Base-by-base conservation (phyloP, 2,888 invertebrate species). In the Germaria angustata region DNA sequence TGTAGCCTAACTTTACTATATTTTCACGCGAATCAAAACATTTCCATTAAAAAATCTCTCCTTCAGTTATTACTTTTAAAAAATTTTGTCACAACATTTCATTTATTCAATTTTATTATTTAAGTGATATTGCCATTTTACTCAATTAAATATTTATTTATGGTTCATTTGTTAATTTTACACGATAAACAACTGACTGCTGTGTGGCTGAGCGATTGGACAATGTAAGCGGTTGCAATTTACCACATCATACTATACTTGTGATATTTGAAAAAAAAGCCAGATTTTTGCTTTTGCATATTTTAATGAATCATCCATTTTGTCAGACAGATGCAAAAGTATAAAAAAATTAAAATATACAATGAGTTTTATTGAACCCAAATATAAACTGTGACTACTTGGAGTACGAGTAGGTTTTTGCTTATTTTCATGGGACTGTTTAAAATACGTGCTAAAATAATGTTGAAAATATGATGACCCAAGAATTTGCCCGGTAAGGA, bases 121-220 rank as follows among this genome's bases (percentile, higher is more conserved):
- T 9, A 41, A 59, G 24, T 24, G 39, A 59, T 39, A 44, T 28
- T 44, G 44, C 17, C 17, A 44, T 34, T 36, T 65, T 28, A 46
- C 13, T 49, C 9, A 65, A 65, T 49, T 32, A 49, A 34, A 34
- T 49, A 65, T 34, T 66, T 51, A 51, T 66, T 51, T 39, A 11
- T 49, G 9, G 34, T 66, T 66, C 15, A 66, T 34, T 55, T 32
- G 20, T 20, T 51, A 8, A 51, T 53, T 39, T 68, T 39, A 39
- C 20, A 39, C 39, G n/a, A 22, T 20, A 24, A 68, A 53, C 51
- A 68, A 53, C 51, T 39, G 39, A 7, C 6, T 39, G 24, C 7
- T 39, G 24, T 13, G 0, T 53, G 36, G 6, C 22, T 59, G 39
- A 0, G 3, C 3, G 4, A 49, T 20, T 13, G n/a, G 13, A 49